A percentile compares a stretch with the other conserved stretches of the same genome.
phyloP scores from a whole-genome alignment of 1,140 invertebrate species.

The Planococcus citri region DNA sequence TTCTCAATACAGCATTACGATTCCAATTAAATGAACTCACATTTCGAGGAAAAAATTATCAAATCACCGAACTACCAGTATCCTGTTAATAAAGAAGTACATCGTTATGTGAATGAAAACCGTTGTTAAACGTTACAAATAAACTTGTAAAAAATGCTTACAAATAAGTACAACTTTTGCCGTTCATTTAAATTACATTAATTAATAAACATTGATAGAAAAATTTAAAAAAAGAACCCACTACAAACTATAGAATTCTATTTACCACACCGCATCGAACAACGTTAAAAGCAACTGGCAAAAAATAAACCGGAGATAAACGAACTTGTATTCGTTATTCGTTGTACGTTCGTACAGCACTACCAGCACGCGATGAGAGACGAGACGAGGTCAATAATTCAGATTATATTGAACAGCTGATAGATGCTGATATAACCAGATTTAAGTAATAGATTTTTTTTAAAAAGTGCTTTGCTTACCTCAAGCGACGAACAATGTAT shows the following conservation, averaged over 20 bases:
- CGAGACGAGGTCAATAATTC: background rate
- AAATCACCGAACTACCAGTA: too few species aligned
- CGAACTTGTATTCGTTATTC: slow-evolving; percentile 6
- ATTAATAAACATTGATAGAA: too few species aligned
- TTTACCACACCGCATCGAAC: background rate
- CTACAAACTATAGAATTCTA: background rate
- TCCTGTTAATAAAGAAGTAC: too few species aligned
- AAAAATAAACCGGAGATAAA: slow-evolving; percentile 4
- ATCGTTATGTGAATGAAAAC: too few species aligned
- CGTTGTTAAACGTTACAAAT: too few species aligned
- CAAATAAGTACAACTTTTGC: too few species aligned
- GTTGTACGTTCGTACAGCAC: background rate
- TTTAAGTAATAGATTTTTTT: slow-evolving; percentile 8
- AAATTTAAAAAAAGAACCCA: too few species aligned
- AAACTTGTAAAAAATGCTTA: too few species aligned
- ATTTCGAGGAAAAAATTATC: too few species aligned
- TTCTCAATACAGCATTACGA: too few species aligned
- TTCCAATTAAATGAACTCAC: too few species aligned
- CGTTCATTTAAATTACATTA: too few species aligned
- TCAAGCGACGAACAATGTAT: background rate
- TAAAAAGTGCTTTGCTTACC: background rate
- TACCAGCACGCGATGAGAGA: background rate
- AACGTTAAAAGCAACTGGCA: background rate
- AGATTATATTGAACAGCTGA: slow-evolving; percentile 7
- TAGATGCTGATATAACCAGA: slow-evolving; percentile 6